Conservation (phyloP, 2,797 vertebrate species). For the Ispidina picta region DNA sequence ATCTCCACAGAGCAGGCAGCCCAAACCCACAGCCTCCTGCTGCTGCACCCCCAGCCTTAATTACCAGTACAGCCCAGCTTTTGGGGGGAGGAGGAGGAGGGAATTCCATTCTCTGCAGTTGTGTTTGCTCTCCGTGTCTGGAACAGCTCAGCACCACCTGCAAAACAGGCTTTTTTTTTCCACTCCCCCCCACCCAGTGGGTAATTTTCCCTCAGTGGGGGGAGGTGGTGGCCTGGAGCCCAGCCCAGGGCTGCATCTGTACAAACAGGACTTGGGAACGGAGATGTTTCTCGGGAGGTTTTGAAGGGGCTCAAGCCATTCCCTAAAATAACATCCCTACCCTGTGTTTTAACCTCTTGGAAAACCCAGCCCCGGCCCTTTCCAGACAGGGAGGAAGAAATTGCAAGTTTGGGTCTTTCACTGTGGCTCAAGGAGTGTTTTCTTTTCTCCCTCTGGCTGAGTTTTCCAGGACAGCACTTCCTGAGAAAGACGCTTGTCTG, state of each 20-base stretch:
- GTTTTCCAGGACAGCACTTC: not conserved
- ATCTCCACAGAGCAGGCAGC: not conserved
- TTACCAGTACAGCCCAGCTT: not conserved
- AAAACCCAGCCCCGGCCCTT: not conserved
- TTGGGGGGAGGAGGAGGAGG: not conserved
- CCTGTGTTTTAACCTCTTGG: slow-evolving; percentile 12
- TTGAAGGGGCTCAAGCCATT: not conserved
- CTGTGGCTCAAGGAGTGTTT: not conserved
- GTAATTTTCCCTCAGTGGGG: not conserved
- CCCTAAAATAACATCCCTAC: not conserved
- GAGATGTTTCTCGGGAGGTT: not conserved
- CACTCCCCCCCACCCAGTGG: not conserved
- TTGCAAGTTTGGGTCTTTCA: not conserved
- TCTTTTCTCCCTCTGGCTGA: not conserved
- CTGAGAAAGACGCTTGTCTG: not conserved
- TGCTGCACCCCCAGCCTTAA: not conserved
- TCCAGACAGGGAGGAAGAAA: not conserved
- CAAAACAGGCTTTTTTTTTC: not conserved
- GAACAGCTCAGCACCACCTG: not conserved
- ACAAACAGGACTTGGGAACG: not conserved
- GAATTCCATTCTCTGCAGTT: not conserved
- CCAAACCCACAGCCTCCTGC: not conserved
- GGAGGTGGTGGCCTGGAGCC: not conserved
- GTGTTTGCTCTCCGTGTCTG: not conserved
- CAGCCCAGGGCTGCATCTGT: not conserved